Evolutionary conservation across 2,797 vertebrate genomes (phyloP).

Genomic region (Mallotus villosus): DNA sequence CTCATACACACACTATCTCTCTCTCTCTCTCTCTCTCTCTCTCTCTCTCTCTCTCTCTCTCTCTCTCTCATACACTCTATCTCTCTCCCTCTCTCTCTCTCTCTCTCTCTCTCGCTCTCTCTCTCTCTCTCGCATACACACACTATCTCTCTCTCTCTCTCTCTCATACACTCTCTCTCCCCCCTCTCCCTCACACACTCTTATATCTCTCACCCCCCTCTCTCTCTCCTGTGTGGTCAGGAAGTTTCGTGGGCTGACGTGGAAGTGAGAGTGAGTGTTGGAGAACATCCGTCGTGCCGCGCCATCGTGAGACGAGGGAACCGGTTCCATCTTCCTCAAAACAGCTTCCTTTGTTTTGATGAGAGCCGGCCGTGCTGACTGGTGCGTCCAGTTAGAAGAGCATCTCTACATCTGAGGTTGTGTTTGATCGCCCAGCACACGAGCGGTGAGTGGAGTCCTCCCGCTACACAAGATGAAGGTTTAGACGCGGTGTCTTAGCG

Average conservation of each 20-base stretch:
- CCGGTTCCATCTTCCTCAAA: constrained; percentile 11
- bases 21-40: constrained; percentile 6
- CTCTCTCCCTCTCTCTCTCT: neutral
- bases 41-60: constrained; percentile 9
- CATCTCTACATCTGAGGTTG: neutral
- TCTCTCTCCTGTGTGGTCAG: constrained; percentile 60
- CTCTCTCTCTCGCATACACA: neutral
- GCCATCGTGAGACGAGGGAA: constrained; percentile 14
- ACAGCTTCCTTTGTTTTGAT: constrained; percentile 18
- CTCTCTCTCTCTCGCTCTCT: neutral
- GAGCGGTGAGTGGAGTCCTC: too few species aligned
- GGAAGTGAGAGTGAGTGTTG: constrained; percentile 50
- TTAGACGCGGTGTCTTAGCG: too few species aligned
- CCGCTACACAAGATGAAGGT: too few species aligned
- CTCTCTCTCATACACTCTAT: neutral
- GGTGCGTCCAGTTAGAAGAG: neutral
- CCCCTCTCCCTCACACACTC: neutral
- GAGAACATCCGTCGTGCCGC: constrained; percentile 46
- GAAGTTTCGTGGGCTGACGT: constrained; percentile 65
- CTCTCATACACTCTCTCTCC: neutral
- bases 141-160: too few species aligned
- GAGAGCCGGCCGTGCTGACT: neutral
- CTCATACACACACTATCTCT: neutral
- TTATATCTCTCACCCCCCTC: neutral
- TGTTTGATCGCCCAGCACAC: too few species aligned